Evolutionary conservation across 2,797 vertebrate genomes (phyloP).

Genomic region (Peromyscus nudipes): DNA sequence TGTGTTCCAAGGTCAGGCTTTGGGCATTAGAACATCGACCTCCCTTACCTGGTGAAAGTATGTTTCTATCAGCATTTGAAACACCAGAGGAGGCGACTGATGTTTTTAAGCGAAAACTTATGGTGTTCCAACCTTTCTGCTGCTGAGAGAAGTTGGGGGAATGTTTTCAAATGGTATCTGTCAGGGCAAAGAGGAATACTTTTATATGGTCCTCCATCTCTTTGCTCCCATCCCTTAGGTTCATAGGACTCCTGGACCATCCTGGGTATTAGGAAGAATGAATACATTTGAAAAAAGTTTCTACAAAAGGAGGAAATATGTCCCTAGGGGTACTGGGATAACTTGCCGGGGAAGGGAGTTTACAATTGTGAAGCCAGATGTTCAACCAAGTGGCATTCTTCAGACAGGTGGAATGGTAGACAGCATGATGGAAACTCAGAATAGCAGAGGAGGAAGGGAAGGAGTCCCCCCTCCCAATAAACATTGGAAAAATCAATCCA

Average conservation of each 20-base stretch:
- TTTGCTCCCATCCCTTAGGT: background rate
- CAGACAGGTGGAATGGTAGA: background rate
- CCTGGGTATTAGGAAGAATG: background rate
- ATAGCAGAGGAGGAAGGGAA: background rate
- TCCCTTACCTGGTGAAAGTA: slow-evolving; percentile 1
- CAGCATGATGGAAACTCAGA: background rate
- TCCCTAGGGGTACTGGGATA: background rate
- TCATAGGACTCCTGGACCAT: background rate
- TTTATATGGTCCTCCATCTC: background rate
- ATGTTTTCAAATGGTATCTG: slow-evolving; percentile 65
- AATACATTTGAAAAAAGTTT: background rate
- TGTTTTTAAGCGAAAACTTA: slow-evolving; percentile 17
- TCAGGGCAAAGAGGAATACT: slow-evolving; percentile 36
- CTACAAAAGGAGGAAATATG: slow-evolving; percentile 15
- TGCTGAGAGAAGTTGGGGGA: slow-evolving; percentile 66
- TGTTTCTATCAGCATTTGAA: slow-evolving; percentile 5
- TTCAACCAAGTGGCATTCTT: background rate
- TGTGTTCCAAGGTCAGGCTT: background rate
- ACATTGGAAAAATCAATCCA: slow-evolving; percentile 40
- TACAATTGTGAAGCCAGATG: slow-evolving; percentile 24
- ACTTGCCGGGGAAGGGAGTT: background rate
- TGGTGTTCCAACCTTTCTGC: background rate
- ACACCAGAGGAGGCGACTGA: background rate
- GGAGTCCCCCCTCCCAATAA: background rate
- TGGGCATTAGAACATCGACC: background rate